Percentiles rank a stretch among this genome's conserved stretches.
Conservation (phyloP, 2,797 vertebrate genomes). For the Halcyon smyrnensis region DNA sequence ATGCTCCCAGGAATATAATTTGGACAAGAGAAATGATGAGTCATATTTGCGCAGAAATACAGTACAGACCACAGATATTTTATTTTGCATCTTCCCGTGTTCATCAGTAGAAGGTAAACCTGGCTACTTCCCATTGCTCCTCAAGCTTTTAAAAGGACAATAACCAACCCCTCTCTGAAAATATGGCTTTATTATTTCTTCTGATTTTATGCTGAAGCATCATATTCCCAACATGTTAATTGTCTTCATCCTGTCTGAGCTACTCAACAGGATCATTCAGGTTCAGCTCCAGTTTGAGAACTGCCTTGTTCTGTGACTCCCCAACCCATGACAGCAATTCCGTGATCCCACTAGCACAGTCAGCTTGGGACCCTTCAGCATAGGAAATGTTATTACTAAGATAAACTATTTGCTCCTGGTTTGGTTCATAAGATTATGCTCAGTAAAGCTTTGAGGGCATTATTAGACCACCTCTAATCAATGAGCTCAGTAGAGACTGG, state of each 20-base stretch:
- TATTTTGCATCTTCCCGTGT: background rate
- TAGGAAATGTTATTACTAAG: background rate
- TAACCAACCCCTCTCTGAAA: background rate
- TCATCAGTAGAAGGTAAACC: background rate
- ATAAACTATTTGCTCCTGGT: background rate
- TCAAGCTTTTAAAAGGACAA: background rate
- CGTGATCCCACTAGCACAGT: background rate
- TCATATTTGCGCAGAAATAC: background rate
- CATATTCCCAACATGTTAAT: background rate
- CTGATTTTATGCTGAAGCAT: background rate
- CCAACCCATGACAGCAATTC: background rate
- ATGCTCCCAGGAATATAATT: background rate
- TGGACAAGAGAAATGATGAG: background rate
- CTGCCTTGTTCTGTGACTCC: background rate
- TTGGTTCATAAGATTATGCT: background rate
- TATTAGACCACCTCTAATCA: background rate
- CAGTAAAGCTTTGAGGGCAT: background rate
- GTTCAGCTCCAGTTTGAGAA: background rate
- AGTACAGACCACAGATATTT: background rate
- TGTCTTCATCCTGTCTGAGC: background rate
- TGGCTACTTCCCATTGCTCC: background rate
- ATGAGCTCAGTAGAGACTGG: background rate
- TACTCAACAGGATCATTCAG: background rate
- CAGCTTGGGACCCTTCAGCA: background rate
- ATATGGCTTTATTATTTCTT: background rate